These are phyloP conservation scores for Charina bottae DNA, from an alignment of 2,113 vertebrate species.

Conservation along the genomic window DNA sequence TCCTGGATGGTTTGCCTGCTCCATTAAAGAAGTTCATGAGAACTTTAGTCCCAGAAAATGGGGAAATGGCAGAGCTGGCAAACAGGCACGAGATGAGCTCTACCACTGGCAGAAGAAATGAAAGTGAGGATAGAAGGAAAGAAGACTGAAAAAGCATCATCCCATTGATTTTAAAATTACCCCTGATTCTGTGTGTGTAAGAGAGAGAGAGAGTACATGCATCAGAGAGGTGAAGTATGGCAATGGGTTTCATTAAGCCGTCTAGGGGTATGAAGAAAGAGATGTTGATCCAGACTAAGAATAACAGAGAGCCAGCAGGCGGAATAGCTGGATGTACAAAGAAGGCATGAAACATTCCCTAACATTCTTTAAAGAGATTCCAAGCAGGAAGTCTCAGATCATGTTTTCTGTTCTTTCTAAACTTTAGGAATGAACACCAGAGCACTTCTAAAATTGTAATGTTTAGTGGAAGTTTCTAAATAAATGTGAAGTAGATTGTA, in stretches of 20 bases:
- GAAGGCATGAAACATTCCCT: background rate
- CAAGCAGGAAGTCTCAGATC: background rate
- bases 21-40: background rate
- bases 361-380: background rate
- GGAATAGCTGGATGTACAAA: background rate
- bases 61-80: no score
- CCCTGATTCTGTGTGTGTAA: no score
- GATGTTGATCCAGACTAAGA: background rate
- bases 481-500: background rate
- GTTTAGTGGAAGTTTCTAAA: background rate
- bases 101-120: no score
- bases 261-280: background rate
- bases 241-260: background rate
- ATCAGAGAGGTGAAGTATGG: background rate
- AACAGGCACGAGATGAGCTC: no score
- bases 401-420: background rate
- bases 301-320: background rate
- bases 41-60: background rate
- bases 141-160: no score
- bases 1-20: background rate
- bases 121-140: no score
- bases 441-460: background rate
- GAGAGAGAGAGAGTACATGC: no score
- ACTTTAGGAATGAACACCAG: background rate
- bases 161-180: no score